Evolutionary conservation across 2,797 vertebrate species (phyloP).

Genomic region (Artibeus jamaicensis): DNA sequence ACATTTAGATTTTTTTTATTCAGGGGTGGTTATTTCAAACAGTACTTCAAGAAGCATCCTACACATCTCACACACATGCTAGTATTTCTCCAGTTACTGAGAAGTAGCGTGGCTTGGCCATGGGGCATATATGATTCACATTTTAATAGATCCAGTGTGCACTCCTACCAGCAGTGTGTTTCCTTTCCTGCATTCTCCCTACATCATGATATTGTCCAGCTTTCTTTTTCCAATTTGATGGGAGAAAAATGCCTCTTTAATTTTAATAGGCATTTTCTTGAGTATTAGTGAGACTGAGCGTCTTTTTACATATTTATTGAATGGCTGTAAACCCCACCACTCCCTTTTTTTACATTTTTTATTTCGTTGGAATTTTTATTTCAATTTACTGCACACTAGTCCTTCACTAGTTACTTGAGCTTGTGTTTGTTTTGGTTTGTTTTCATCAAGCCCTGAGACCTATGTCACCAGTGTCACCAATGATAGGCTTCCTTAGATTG

Average conservation of each 20-base stretch:
- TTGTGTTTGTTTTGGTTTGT: not conserved
- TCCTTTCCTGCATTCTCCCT: not conserved
- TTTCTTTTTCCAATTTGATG: not conserved
- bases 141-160: not conserved
- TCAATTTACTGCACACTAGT: not conserved
- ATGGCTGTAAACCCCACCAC: not conserved
- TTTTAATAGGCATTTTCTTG: not conserved
- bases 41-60: not conserved
- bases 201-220: not conserved
- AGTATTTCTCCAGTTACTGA: slow-evolving; percentile 14
- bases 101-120: not conserved
- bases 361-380: not conserved
- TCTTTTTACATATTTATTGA: not conserved
- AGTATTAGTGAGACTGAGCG: not conserved
- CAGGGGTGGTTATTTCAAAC: not conserved
- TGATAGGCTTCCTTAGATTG: not conserved
- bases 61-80: not conserved
- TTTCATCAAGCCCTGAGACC: not conserved
- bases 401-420: not conserved
- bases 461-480: not conserved
- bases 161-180: not conserved
- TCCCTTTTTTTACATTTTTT: not conserved
- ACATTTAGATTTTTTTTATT: not conserved
- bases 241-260: not conserved
- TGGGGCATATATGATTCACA: not conserved